Evolutionary conservation across 1,140 invertebrate species (phyloP), one percentile per base, ranked within the genome.

Genomic region (Diabrotica undecimpunctata): DNA sequence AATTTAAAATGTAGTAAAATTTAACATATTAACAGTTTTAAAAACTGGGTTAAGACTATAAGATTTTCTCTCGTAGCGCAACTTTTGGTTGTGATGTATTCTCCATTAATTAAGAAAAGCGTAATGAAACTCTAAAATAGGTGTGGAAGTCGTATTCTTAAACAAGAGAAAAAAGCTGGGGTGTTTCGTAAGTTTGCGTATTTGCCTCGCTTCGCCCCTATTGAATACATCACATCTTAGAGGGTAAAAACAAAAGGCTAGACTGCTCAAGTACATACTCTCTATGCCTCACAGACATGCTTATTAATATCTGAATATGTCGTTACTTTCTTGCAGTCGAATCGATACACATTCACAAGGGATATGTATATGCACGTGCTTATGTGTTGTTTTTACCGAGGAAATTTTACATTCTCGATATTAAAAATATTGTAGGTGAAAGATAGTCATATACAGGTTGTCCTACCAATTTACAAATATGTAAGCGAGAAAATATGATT

Each of bases 251-350:
- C 71, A 72, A 72, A 72, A 63, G 69, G 51, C 65, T 66, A 72
- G 71, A 72, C 71, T 72, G 71, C 71, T 72, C 66, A 72, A 72
- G 71, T 70, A 63, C 62, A 60, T 72, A 61, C 71, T 70, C 64
- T 67, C 58, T 54, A 53, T 60, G 62, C 59, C 38, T 65, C 62
- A 51, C 59, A 64, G 51, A 64, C 68, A 61, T 66, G 61, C 71
- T 70, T 72, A 72, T 72, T 72, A 72, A 72, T 72, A 70, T 72
- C 68, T 69, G 64, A 71, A 67, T 66, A 67, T 69, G 64, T 51
- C 54, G 59, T 69, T 68, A 65, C 66, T 64, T 63, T 64, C 65
- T 62, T 67, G 58, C 58, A 11, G 53, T 4, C 8, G 41, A 46
- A 46, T 46, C 41, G 41, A 46, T 46, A 46, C n/a, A 10, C n/a